Evolutionary conservation across 2,888 invertebrate species (phyloP).

Genomic region (Hoplodrina ambigua): DNA sequence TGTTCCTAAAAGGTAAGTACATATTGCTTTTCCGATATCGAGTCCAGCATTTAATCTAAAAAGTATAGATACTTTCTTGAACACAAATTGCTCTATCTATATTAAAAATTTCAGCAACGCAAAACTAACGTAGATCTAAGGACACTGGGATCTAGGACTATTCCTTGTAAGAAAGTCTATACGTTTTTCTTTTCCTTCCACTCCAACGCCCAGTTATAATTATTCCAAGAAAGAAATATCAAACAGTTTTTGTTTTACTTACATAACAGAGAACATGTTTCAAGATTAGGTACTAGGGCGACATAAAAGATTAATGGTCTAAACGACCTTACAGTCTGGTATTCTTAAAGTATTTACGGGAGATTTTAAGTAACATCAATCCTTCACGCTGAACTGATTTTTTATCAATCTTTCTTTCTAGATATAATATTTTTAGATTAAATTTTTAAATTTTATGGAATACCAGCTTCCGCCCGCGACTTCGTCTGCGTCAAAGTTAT

Average conservation of each 20-base stretch:
- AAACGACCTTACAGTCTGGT: slow-evolving; percentile 31
- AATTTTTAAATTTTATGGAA: not conserved
- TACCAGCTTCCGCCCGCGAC: too few relatives aligned
- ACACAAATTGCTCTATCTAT: too few relatives aligned
- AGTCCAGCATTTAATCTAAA: too few relatives aligned
- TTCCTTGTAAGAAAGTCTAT: slow-evolving; percentile 7
- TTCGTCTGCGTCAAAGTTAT: too few relatives aligned
- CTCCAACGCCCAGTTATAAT: slow-evolving; percentile 38
- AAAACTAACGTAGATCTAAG: too few relatives aligned
- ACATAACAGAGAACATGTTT: slow-evolving; percentile 28
- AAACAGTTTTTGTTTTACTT: slow-evolving; percentile 45
- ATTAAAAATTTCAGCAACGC: too few relatives aligned
- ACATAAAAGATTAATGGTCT: slow-evolving; percentile 54
- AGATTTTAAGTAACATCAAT: slow-evolving; percentile 46
- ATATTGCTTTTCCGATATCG: too few relatives aligned
- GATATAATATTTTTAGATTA: not conserved
- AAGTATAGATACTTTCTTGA: too few relatives aligned
- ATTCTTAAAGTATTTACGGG: slow-evolving; percentile 45
- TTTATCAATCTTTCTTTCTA: slow-evolving; percentile 16
- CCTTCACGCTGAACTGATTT: slow-evolving; percentile 25
- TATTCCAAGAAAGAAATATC: slow-evolving; percentile 36
- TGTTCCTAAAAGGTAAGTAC: too few relatives aligned
- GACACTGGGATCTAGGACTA: too few relatives aligned
- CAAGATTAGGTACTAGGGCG: slow-evolving; percentile 43
- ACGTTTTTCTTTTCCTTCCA: slow-evolving; percentile 12